Evolutionary conservation across 2,797 vertebrate species (phyloP).

Genomic region (Chrosomus eos): DNA sequence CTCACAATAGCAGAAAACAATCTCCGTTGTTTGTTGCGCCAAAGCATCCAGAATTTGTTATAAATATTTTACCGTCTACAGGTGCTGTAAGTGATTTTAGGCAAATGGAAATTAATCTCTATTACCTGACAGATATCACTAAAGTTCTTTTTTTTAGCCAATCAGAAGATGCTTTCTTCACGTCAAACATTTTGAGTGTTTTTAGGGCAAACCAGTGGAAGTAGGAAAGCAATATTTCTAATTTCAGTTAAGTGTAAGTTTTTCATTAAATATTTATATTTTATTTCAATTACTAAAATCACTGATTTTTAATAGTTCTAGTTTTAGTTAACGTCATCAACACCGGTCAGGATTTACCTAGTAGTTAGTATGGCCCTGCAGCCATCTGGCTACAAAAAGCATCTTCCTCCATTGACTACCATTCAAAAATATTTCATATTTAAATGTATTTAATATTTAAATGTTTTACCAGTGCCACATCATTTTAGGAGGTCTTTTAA

Average conservation of each 20-base stretch:
- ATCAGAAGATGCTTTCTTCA: not conserved
- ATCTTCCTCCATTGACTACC: no score
- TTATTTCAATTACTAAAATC: not conserved
- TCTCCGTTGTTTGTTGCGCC: conserved; percentile 30
- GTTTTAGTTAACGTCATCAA: no score
- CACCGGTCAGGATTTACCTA: no score
- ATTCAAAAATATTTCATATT: no score
- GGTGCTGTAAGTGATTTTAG: conserved; percentile 22
- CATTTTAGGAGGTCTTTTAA: no score
- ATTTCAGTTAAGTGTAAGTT: not conserved
- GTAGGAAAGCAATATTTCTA: no score
- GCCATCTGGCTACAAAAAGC: no score
- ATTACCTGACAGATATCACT: not conserved
- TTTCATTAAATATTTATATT: not conserved
- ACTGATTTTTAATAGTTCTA: not conserved
- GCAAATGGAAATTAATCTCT: not conserved
- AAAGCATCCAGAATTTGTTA: conserved; percentile 57
- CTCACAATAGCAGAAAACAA: not conserved
- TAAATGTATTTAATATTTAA: no score
- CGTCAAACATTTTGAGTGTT: not conserved
- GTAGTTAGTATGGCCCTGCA: no score
- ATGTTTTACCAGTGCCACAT: no score
- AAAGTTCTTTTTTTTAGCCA: not conserved
- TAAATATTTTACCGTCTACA: not conserved
- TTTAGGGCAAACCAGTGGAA: not conserved